Evolutionary conservation across 2,797 vertebrate species (phyloP).

Genomic region (Hybognathus amarus): DNA sequence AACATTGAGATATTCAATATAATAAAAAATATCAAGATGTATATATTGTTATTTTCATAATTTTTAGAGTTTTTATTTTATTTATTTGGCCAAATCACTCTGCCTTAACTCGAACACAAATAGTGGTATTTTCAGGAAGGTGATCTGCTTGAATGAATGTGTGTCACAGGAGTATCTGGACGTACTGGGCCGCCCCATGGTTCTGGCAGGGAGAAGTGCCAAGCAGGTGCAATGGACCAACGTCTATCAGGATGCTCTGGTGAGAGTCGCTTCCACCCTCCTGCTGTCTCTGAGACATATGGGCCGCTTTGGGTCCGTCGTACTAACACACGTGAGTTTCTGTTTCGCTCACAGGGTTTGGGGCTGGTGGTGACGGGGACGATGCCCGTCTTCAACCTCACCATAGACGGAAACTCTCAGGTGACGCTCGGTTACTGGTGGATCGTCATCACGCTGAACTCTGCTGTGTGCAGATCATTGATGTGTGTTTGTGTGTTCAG

Average conservation of each 20-base stretch:
- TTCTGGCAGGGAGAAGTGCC: conserved; percentile 92
- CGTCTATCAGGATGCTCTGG: conserved; percentile 97
- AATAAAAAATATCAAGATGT: too few relatives aligned
- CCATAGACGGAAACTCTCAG: conserved; percentile 87
- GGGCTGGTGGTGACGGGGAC: conserved; percentile 96
- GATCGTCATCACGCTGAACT: background rate
- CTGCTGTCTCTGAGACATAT: conserved; percentile 1
- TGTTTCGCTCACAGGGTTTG: conserved; percentile 81
- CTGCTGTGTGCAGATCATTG: background rate
- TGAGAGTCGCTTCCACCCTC: conserved; percentile 69
- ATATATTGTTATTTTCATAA: background rate
- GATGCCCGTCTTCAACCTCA: conserved; percentile 96
- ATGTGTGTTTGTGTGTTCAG: conserved; percentile 68
- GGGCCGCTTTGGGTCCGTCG: background rate
- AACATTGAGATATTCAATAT: background rate
- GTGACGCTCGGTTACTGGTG: conserved; percentile 56
- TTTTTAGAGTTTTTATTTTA: background rate
- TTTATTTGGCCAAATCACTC: background rate
- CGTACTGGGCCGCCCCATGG: conserved; percentile 97
- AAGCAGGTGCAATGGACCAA: conserved; percentile 99
- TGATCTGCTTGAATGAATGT: conserved; percentile 47
- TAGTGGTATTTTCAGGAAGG: background rate
- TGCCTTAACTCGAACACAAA: background rate
- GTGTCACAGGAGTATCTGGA: conserved; percentile 92
- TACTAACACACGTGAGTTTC: background rate